A percentile compares a stretch with the other conserved stretches of the same genome.
phyloP scores from a whole-genome alignment of 2,888 invertebrate species.

The Drosophila anomalata region DNA sequence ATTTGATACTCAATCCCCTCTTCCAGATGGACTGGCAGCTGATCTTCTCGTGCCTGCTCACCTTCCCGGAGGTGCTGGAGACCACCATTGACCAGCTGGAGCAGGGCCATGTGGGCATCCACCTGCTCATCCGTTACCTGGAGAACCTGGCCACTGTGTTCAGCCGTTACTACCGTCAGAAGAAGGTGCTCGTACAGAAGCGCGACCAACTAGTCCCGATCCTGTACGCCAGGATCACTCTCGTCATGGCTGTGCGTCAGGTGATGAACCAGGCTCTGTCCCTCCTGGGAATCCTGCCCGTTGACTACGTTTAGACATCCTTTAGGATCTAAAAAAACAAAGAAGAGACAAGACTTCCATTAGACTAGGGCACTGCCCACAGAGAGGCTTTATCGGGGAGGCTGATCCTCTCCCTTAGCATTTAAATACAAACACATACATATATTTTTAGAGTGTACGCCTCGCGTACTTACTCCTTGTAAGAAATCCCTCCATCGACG shows the following conservation, averaged over 20 bases:
- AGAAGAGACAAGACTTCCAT: neutral
- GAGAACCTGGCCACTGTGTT: slow-evolving; percentile 87
- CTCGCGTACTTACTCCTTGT: too few relatives aligned
- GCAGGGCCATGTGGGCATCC: slow-evolving; percentile 86
- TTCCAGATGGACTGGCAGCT: slow-evolving; percentile 91
- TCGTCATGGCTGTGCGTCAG: slow-evolving; percentile 87
- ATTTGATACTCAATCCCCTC: rapidly evolving
- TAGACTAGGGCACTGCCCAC: neutral
- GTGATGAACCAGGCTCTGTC: slow-evolving; percentile 87
- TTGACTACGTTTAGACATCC: slow-evolving; percentile 87
- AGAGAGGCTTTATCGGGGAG: neutral
- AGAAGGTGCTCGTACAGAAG: slow-evolving; percentile 89
- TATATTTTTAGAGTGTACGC: too few relatives aligned
- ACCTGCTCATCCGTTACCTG: slow-evolving; percentile 87
- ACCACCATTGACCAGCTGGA: slow-evolving; percentile 85
- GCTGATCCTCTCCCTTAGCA: too few relatives aligned
- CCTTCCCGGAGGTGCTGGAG: slow-evolving; percentile 87
- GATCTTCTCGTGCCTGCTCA: slow-evolving; percentile 88
- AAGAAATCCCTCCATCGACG: neutral
- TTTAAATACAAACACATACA: too few relatives aligned
- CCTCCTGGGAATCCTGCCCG: slow-evolving; percentile 88
- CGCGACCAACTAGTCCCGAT: slow-evolving; percentile 88
- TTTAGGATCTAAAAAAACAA: neutral
- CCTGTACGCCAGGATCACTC: slow-evolving; percentile 88
- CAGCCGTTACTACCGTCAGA: slow-evolving; percentile 90